Evolutionary conservation across 2,797 vertebrate species (phyloP), one percentile per base, ranked within the genome.

Genomic region (Prunella strophiata): DNA sequence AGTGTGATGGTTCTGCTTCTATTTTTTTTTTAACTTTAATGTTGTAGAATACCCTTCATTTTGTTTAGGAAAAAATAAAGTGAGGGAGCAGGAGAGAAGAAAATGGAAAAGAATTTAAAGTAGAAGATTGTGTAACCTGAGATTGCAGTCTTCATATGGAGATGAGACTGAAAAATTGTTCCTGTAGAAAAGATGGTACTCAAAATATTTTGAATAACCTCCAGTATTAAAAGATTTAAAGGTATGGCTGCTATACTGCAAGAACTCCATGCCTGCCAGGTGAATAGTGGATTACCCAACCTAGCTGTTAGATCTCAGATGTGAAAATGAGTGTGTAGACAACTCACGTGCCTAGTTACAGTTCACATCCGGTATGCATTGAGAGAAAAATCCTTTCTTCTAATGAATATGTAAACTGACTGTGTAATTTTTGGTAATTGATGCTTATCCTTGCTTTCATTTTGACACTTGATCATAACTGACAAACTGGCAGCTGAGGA

Each of bases 231-330:
- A 95, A 77, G 52, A 85, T 76, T 94, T 90, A 34, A 38, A 93
- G 38, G 30, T n/a, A 54, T 51, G 74, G 52, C 52, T 90, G 63
- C 79, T 84, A 26, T 79, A 59, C 40, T 27, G 51, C 48, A 94
- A 81, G 70, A 90, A 82, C 25, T 86, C 34, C 52, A 74, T 90
- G 75, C 67, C 81, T 95, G 65, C 67, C 77, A 94, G 91, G 68
- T 96, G 89, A 96, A 71, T 57, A 79, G 45, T 77, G 77, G 88
- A 85, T 95, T 96, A 76, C 61, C 30, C 57, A 94, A 77, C 5
- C 16, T 71, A 52, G 30, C 71, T 63, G 88, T 61, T 86, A 67
- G 55, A 86, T 79, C 86, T 84, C 71, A 90, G 71, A 61, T 79
- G 85, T 55, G 91, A 94, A 90, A 88, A 79, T 74, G 54, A 91